Base-by-base conservation (phyloP, 2,888 invertebrate genomes). In the Apamea sordens region DNA sequence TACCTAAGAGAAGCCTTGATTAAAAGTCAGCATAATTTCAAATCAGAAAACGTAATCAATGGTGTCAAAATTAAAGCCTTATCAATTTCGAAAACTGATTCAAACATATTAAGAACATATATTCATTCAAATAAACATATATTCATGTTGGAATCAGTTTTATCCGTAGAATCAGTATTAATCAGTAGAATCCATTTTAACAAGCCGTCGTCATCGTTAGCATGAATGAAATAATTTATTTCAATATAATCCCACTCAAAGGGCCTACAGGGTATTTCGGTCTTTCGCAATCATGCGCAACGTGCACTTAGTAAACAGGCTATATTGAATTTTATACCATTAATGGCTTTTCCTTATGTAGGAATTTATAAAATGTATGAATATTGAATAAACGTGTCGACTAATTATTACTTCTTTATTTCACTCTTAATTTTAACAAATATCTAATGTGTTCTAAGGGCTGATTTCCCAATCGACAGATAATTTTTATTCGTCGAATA, bases 161-260 rank as follows among this genome's bases (percentile, higher is more conserved):
- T n/a, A n/a, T n/a, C n/a, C n/a, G n/a, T n/a, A n/a, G n/a, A n/a
- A n/a, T n/a, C n/a, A n/a, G n/a, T n/a, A n/a, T n/a, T n/a, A n/a
- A n/a, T n/a, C n/a, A n/a, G n/a, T n/a, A n/a, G n/a, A n/a, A n/a
- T n/a, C 32, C 13, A 41, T 41, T 47, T 32, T 50, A 61, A 53
- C 32, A 36, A 59, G 65, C 61, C 21, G 13, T 18, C 56, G 24
- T 32, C 41, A 36, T 61, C 64, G 41, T 53, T 69, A 72, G 10
- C 11, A 50, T 28, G 21, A 32, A 32, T 13, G 47, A 73, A 73
- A 73, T 73, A 50, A 73, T 67, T 36, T 63, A 56, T 73, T 73
- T 44, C 36, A n/a, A 21, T 61, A 63, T 61, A 71, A 76, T 76
- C 53, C 47, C 47, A n/a, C 10, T 72, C 56, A 74, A 79, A 63